phyloP scores from a whole-genome alignment of 2,113 vertebrate genomes.

The Cyprinus carpio region DNA sequence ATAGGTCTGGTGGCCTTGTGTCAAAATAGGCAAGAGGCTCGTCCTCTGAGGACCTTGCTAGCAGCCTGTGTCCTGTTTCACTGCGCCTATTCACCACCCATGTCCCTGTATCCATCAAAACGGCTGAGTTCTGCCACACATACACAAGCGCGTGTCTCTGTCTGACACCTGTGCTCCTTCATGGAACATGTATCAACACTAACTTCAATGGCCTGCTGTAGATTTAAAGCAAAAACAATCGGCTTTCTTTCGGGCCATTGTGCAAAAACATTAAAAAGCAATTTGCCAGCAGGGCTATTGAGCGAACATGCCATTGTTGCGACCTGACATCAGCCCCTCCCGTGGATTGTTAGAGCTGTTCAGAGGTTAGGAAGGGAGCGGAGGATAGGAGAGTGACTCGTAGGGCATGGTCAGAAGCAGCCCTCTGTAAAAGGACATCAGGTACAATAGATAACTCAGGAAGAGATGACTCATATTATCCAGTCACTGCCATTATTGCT shows the following conservation, averaged over 20 bases:
- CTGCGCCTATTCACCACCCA: conserved; percentile 70
- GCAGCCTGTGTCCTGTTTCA: conserved; percentile 45
- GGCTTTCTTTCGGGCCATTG: conserved; percentile 81
- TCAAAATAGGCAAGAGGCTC: conserved; percentile 26
- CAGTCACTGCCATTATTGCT: background rate
- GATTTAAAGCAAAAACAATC: conserved; percentile 84
- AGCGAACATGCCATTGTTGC: conserved; percentile 62
- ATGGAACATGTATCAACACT: conserved; percentile 85
- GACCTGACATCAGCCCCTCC: conserved; percentile 66
- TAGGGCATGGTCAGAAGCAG: background rate
- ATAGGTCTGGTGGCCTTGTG: conserved; percentile 24
- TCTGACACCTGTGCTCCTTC: conserved; percentile 77
- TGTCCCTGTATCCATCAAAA: conserved; percentile 76
- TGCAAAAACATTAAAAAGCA: conserved; percentile 80
- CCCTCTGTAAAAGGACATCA: background rate
- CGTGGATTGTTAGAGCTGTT: conserved; percentile 72
- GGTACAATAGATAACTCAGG: background rate
- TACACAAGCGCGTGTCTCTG: conserved; percentile 58
- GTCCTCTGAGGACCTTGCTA: conserved; percentile 25
- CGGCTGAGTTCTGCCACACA: conserved; percentile 54
- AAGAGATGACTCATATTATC: conserved; percentile 9
- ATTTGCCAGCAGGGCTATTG: conserved; percentile 77
- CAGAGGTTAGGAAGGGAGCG: conserved; percentile 53
- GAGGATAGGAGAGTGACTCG: background rate
- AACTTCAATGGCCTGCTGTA: conserved; percentile 84